Evolutionary conservation across 2,797 vertebrate species (phyloP).

Genomic region (Euphonia xanthogaster): DNA sequence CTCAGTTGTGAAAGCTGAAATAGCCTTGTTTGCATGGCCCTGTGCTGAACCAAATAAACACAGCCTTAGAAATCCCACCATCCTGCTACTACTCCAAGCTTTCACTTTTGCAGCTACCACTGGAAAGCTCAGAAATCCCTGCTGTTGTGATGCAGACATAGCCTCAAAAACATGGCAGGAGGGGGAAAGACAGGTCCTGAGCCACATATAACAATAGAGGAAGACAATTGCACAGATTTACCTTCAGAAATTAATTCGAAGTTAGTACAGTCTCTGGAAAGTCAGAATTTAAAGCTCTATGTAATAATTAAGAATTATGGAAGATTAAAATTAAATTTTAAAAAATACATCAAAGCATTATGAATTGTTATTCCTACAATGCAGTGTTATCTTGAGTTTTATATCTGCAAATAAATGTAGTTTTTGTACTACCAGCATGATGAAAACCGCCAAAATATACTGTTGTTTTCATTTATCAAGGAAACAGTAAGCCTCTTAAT

Average conservation of each 20-base stretch:
- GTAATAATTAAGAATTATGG: neutral
- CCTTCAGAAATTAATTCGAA: neutral
- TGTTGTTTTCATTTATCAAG: neutral
- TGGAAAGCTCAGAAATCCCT: neutral
- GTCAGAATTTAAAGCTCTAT: neutral
- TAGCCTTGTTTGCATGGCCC: neutral
- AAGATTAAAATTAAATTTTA: neutral
- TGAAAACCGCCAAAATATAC: accelerated
- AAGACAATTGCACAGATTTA: neutral
- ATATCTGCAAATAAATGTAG: neutral
- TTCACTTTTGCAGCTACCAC: neutral
- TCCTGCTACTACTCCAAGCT: neutral
- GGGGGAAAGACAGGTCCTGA: neutral
- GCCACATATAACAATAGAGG: neutral
- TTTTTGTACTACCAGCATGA: neutral
- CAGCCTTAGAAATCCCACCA: neutral
- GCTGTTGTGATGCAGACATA: neutral
- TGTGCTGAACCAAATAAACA: neutral
- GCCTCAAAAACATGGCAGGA: neutral
- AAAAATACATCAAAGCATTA: neutral
- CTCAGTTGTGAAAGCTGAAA: neutral
- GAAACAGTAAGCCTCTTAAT: neutral
- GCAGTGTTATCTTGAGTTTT: neutral
- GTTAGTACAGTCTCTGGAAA: neutral
- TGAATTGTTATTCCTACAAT: neutral